Base-by-base conservation (phyloP, 2,888 invertebrate species). In the Calliphora vomitoria region DNA sequence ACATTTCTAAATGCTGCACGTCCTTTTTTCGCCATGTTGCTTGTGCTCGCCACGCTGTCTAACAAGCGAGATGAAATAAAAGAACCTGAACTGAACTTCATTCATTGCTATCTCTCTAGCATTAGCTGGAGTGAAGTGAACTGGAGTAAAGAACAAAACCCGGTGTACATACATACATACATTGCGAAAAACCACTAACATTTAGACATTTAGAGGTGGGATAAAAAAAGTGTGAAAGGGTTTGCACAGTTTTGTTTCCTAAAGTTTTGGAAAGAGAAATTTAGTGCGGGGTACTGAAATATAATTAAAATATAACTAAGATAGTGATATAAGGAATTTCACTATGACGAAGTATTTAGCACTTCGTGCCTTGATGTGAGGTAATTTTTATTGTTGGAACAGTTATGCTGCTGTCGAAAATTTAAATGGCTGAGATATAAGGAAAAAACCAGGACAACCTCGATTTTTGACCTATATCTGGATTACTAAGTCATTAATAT, bases 61-160 rank as follows among this genome's bases (percentile, higher is more conserved):
- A 11, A 58, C 38, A 31, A 38, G 15, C 13, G 31, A 47, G 25
- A 4, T 35, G n/a, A 78, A 76, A 72, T 20, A 78, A 76, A 78
- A 79, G 31, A 86, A 83, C 18, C 74, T 79, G 55, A 83, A 86
- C 74, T 79, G 55, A 83, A 86, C 69, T 79, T 64, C 55, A 86
- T 86, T 86, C 74, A 60, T 60, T 75, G 60, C 68, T 84, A 68
- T 78, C 62, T 86, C 62, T 66, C 68, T 68, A 79, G 20, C 74
- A 79, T 86, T 86, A 86, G 86, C 86, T 86, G 50, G 69, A 69
- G 62, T 69, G 47, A 62, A 74, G 82, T 72, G 71, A 50, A 35
- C 31, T 50, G 62, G 50, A 62, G 15, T 64, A 38, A 31, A 64
- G 53, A 60, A 79, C 72, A 74, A 78, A 62, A 72, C 58, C 31